Evolutionary conservation across 2,888 invertebrate genomes (phyloP).

Genomic region (Atrina japonica): DNA sequence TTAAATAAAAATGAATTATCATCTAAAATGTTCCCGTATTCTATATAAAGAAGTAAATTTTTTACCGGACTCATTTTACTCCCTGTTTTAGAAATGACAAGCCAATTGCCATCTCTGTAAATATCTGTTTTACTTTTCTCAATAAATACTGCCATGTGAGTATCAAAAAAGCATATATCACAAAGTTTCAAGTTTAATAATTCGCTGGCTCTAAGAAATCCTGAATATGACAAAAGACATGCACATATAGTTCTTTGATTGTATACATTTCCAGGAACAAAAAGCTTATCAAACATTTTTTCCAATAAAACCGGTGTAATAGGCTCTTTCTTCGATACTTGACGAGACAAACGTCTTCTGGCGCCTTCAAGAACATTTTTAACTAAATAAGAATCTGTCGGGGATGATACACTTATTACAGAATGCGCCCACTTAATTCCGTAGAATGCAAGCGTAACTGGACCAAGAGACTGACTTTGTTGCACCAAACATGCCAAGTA

Average conservation of each 20-base stretch:
- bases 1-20: constrained; percentile 14
- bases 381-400: too few species aligned
- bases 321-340: constrained; percentile 11
- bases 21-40: not conserved
- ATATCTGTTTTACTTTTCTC: constrained; percentile 31
- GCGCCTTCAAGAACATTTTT: constrained; percentile 16
- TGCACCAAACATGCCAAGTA: constrained; percentile 5
- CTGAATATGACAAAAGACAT: constrained; percentile 20
- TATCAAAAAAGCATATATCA: constrained; percentile 14
- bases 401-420: constrained; percentile 2
- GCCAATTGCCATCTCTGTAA: constrained; percentile 18
- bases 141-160: constrained; percentile 15
- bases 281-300: constrained; percentile 15
- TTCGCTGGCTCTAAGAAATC: constrained; percentile 20
- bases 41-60: constrained; percentile 20
- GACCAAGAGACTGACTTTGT: not conserved
- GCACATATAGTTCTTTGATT: constrained; percentile 22
- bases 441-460: constrained; percentile 8
- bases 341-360: not conserved
- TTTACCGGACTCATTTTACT: constrained; percentile 27
- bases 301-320: constrained; percentile 23
- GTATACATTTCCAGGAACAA: not conserved
- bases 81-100: constrained; percentile 7
- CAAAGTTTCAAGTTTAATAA: constrained; percentile 15
- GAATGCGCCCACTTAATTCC: too few species aligned